A percentile compares a stretch with the other conserved stretches of the same genome.
Evolutionary conservation across 2,113 vertebrate species (phyloP).

Genomic region (Rhineura floridana): DNA sequence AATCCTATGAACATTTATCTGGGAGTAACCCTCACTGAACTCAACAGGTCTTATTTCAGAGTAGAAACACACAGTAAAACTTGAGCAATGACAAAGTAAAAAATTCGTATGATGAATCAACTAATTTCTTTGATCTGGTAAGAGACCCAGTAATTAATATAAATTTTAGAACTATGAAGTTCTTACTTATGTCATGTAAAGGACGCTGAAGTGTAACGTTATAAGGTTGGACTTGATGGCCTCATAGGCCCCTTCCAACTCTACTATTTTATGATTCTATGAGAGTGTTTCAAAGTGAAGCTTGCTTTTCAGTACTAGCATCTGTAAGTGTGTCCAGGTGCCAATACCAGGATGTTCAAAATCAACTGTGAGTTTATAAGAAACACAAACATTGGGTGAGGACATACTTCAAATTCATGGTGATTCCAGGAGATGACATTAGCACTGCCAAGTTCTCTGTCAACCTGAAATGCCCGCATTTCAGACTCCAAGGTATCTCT

Average conservation of each 20-base stretch:
- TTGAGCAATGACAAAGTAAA: background rate
- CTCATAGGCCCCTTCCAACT: no score
- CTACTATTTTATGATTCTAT: no score
- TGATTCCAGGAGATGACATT: conserved; percentile 98
- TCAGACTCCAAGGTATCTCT: conserved; percentile 94
- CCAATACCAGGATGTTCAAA: background rate
- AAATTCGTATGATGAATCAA: background rate
- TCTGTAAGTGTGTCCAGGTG: background rate
- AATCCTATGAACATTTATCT: background rate
- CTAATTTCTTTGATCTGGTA: background rate
- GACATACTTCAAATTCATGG: conserved; percentile 96
- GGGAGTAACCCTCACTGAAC: background rate
- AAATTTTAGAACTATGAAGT: no score
- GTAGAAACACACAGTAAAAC: background rate
- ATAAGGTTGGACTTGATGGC: no score
- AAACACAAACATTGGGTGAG: background rate
- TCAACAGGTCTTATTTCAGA: background rate
- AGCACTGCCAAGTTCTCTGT: conserved; percentile 92
- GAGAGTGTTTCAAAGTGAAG: background rate
- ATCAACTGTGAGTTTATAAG: background rate
- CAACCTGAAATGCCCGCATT: conserved; percentile 93
- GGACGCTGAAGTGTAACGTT: background rate
- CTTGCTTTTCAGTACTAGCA: background rate
- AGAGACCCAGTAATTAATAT: background rate
- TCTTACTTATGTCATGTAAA: no score